phyloP scores from a whole-genome alignment of 2,797 vertebrate species.

The Sarcophilus harrisii region DNA sequence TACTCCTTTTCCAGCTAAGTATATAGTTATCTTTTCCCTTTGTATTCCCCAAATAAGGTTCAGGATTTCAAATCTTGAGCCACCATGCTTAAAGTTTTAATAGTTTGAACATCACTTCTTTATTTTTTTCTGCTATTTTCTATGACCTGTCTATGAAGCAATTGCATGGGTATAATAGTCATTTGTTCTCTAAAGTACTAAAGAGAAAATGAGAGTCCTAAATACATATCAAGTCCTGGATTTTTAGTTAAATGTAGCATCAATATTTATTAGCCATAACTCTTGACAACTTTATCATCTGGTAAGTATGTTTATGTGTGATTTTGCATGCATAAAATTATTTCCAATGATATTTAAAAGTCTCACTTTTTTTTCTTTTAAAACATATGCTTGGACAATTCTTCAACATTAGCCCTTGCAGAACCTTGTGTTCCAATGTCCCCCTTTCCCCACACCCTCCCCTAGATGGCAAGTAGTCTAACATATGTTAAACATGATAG shows the following conservation, averaged over 20 bases:
- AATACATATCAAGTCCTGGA: not conserved
- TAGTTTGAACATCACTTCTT: conserved; percentile 12
- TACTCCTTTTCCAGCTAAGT: not conserved
- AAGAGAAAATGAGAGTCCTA: not conserved
- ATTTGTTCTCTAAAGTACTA: not conserved
- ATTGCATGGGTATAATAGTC: not conserved
- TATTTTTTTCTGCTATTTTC: conserved; percentile 8
- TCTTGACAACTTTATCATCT: not conserved
- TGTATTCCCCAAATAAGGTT: conserved; percentile 2
- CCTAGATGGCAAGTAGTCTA: no score
- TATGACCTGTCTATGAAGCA: not conserved
- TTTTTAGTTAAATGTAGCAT: not conserved
- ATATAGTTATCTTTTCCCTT: not conserved
- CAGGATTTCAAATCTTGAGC: not conserved
- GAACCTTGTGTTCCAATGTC: no score
- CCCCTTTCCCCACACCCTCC: no score
- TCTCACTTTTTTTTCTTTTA: not conserved
- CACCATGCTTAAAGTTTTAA: conserved; percentile 13
- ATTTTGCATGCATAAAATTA: not conserved
- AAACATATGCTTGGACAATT: no score
- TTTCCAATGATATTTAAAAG: not conserved
- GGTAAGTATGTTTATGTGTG: not conserved
- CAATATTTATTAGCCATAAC: not conserved
- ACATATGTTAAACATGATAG: no score
- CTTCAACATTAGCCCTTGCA: no score